Conservation (phyloP, 2,797 vertebrate species). For the Mastacembelus armatus region DNA sequence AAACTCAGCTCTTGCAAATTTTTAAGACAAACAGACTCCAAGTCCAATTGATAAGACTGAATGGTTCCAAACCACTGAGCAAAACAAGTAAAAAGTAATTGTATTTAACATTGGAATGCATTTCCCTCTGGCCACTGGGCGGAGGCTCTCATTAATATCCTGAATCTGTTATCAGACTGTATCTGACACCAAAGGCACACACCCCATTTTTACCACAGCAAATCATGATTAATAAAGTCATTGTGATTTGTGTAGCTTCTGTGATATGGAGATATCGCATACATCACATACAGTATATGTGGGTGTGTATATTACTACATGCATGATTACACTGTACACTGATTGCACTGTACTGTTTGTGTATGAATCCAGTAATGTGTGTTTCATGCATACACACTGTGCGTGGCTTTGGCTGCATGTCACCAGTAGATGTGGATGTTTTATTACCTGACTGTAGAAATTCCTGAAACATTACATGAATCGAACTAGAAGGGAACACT, state of each 20-base stretch:
- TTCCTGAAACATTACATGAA: too few species aligned
- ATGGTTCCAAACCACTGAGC: background rate
- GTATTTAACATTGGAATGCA: background rate
- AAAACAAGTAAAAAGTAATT: background rate
- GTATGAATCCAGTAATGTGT: background rate
- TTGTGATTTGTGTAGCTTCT: background rate
- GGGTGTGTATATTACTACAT: background rate
- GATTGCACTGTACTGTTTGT: background rate
- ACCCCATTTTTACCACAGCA: conserved; percentile 3
- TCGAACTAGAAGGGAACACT: conserved; percentile 4
- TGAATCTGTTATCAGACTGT: conserved; percentile 17
- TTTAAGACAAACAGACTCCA: background rate
- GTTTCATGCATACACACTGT: too few species aligned
- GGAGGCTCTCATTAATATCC: background rate
- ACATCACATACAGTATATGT: background rate
- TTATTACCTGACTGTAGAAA: background rate
- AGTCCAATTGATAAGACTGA: background rate
- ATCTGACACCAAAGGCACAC: conserved; percentile 31
- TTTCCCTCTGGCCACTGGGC: background rate
- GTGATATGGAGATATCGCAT: background rate
- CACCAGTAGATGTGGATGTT: conserved; percentile 2
- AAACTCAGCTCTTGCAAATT: background rate
- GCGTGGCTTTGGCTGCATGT: conserved; percentile 8
- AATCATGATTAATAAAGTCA: conserved; percentile 5
- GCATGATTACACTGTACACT: too few species aligned